Conservation (phyloP, 2,113 vertebrate species). For the Corythornis cristatus region DNA sequence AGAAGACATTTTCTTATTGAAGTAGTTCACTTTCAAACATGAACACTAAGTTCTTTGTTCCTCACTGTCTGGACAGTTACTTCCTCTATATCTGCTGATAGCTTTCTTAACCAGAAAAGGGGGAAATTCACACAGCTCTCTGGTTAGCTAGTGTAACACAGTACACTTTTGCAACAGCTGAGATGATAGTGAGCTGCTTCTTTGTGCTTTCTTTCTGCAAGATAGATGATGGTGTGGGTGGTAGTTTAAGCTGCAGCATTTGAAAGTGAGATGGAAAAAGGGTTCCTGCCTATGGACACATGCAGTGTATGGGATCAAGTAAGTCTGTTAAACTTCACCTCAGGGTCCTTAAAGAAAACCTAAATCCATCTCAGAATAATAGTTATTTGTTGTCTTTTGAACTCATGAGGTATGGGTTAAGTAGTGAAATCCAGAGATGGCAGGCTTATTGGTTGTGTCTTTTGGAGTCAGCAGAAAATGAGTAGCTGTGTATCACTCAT, state of each 20-base stretch:
- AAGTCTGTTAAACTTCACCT: not conserved
- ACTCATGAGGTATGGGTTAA: not conserved
- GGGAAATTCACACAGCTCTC: not conserved
- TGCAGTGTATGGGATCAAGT: not conserved
- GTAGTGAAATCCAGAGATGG: not conserved
- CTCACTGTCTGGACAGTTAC: not conserved
- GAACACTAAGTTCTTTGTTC: not conserved
- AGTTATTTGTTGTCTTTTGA: not conserved
- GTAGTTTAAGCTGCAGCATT: not conserved
- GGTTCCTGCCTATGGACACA: not conserved
- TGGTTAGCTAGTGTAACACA: not conserved
- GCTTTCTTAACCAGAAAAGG: not conserved
- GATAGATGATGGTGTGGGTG: not conserved
- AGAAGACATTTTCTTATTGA: not conserved
- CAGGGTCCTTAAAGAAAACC: not conserved
- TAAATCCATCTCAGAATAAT: not conserved
- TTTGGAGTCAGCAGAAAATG: not conserved
- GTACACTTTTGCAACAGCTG: not conserved
- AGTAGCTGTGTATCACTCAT: not conserved
- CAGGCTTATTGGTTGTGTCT: not conserved
- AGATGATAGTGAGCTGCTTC: not conserved
- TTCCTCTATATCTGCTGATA: not conserved
- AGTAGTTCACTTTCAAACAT: not conserved
- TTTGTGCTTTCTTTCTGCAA: not conserved
- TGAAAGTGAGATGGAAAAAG: not conserved